These are phyloP conservation scores for Sebastes trivittatus DNA, from an alignment of 2,797 vertebrate genomes.

Conservation along the genomic window DNA sequence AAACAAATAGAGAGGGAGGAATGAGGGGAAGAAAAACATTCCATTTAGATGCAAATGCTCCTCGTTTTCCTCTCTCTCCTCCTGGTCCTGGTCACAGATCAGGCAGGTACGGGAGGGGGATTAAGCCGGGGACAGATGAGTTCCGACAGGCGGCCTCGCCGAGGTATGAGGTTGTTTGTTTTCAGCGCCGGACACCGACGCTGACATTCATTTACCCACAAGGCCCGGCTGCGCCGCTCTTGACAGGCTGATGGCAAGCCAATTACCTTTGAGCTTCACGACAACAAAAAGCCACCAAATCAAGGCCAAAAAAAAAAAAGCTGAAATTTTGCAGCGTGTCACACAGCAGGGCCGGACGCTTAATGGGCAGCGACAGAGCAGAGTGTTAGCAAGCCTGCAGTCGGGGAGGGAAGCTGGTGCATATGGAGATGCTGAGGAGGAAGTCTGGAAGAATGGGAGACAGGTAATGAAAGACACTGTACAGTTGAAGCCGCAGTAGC, in stretches of 20 bases:
- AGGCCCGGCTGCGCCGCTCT: slow-evolving; percentile 37
- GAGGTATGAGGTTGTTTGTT: slow-evolving; percentile 69
- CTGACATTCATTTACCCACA: slow-evolving; percentile 73
- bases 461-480: background rate
- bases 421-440: slow-evolving; percentile 23
- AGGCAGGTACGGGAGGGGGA: slow-evolving; percentile 9
- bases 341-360: background rate
- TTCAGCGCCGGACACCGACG: slow-evolving; percentile 57
- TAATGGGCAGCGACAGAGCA: slow-evolving; percentile 63
- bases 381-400: background rate
- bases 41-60: slow-evolving; percentile 84
- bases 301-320: slow-evolving; percentile 1
- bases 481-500: background rate
- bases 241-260: slow-evolving; percentile 64
- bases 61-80: slow-evolving; percentile 49
- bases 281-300: slow-evolving; percentile 55
- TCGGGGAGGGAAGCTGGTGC: background rate
- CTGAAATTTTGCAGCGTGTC: slow-evolving; percentile 26
- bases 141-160: slow-evolving; percentile 71
- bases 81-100: slow-evolving; percentile 25
- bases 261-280: slow-evolving; percentile 65
- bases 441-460: background rate
- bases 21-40: slow-evolving; percentile 63
- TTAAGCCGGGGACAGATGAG: slow-evolving; percentile 75
- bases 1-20: slow-evolving; percentile 46